phyloP scores from a whole-genome alignment of 2,797 vertebrate genomes.

The Ptychobarbus kaznakovi region DNA sequence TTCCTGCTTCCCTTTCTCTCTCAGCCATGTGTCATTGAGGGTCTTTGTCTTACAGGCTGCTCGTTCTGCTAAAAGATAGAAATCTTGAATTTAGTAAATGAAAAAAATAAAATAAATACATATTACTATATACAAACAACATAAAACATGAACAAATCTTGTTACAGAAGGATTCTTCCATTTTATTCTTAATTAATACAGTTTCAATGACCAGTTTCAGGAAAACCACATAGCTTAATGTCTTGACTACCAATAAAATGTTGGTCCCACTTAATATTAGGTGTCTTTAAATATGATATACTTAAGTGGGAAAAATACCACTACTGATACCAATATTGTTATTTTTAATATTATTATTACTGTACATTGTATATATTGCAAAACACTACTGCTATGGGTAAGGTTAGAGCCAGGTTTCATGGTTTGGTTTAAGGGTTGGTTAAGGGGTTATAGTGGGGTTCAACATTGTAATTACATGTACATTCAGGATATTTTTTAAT shows the following conservation, averaged over 20 bases:
- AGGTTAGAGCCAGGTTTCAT: background rate
- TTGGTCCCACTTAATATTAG: background rate
- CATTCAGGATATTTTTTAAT: background rate
- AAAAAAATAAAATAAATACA: background rate
- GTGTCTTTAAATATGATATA: background rate
- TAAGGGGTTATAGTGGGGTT: background rate
- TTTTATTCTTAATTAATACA: background rate
- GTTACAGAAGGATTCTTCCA: background rate
- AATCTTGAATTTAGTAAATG: too few relatives aligned
- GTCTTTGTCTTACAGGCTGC: constrained; percentile 7
- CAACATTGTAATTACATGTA: background rate
- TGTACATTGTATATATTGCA: background rate
- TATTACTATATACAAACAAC: background rate
- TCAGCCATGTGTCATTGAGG: background rate
- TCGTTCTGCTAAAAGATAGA: background rate
- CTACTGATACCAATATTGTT: too few relatives aligned
- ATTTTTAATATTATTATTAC: background rate
- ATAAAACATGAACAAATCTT: background rate
- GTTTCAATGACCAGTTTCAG: background rate
- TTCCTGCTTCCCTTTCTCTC: background rate
- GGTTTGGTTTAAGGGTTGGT: background rate
- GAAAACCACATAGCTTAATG: background rate
- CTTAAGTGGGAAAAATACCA: background rate
- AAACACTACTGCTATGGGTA: background rate
- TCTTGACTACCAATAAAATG: background rate